Conservation (phyloP, 2,888 invertebrate species). For the Oscheius sp. region DNA sequence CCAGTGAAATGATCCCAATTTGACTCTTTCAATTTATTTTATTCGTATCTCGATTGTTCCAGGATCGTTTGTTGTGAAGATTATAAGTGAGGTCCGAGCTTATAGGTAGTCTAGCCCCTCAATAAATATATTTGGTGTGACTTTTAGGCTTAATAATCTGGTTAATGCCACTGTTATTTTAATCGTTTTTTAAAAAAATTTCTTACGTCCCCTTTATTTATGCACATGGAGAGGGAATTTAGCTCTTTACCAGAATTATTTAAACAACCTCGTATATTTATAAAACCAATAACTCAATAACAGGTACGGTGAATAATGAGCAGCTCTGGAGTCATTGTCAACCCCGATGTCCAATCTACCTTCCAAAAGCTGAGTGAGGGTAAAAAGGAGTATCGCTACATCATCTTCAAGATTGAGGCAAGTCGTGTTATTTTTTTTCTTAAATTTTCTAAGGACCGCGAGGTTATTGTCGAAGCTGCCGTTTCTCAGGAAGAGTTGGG, state of each 20-base stretch:
- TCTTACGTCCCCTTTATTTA: not conserved
- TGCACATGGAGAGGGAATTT: no score
- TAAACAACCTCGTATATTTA: not conserved
- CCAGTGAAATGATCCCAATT: conserved; percentile 1
- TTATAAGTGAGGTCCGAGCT: conserved; percentile 12
- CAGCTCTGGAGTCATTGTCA: conserved; percentile 69
- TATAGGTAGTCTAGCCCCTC: not conserved
- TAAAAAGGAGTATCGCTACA: conserved; percentile 68
- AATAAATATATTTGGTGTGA: no score
- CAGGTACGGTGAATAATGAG: no score
- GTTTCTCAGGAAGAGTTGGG: conserved; percentile 63
- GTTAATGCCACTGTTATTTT: no score
- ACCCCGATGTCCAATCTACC: conserved; percentile 69
- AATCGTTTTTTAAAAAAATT: not conserved
- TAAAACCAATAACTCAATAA: no score
- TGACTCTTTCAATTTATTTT: not conserved
- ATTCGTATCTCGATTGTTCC: not conserved
- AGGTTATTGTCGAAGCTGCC: conserved; percentile 68
- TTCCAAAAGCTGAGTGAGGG: conserved; percentile 70
- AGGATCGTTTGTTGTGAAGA: conserved; percentile 19
- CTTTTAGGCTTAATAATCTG: no score
- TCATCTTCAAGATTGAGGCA: conserved; percentile 70
- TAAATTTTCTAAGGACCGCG: conserved; percentile 59
- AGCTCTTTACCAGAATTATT: no score
- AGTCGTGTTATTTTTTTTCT: not conserved